Percentiles rank a stretch among this genome's conserved stretches.
Evolutionary conservation across 23 tunicate species (phyloP).

Genomic region (Diplosoma virens): DNA sequence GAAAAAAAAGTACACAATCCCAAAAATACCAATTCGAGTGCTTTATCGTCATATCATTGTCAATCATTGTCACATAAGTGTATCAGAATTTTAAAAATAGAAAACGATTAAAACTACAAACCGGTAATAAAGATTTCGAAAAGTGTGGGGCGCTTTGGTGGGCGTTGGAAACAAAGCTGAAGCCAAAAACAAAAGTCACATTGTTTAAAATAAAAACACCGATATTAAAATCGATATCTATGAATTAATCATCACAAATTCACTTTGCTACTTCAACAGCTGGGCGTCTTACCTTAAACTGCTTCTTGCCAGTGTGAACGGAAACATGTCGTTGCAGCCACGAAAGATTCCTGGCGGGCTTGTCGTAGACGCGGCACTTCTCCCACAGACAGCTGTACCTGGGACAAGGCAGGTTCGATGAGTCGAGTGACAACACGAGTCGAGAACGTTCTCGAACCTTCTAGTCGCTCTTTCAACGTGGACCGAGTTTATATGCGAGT

Average conservation of each 20-base stretch:
- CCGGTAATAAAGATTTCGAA: no score
- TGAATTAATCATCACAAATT: no score
- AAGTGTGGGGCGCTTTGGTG: no score
- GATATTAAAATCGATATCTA: neutral
- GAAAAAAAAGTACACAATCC: no score
- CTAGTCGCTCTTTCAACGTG: conserved; percentile 1
- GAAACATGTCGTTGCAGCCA: conserved; percentile 57
- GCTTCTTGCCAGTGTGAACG: conserved; percentile 56
- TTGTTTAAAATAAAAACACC: neutral
- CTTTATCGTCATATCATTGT: no score
- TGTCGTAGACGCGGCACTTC: conserved; percentile 59
- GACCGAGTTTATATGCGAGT: conserved; percentile 1
- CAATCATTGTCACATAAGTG: no score
- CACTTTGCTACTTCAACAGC: no score
- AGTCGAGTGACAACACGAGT: neutral
- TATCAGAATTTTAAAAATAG: no score
- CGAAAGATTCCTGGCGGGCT: conserved; percentile 24
- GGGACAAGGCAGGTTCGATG: neutral
- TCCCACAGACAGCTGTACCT: conserved; percentile 75
- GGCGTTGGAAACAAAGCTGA: no score
- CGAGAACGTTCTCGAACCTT: conserved; percentile 3
- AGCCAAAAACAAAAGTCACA: no score
- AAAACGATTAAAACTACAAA: no score
- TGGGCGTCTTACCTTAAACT: conserved; percentile 60
- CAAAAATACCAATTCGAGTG: no score